These are phyloP conservation scores for Simalia tracyae DNA, from an alignment of 2,797 vertebrate species.

Conservation along the genomic window DNA sequence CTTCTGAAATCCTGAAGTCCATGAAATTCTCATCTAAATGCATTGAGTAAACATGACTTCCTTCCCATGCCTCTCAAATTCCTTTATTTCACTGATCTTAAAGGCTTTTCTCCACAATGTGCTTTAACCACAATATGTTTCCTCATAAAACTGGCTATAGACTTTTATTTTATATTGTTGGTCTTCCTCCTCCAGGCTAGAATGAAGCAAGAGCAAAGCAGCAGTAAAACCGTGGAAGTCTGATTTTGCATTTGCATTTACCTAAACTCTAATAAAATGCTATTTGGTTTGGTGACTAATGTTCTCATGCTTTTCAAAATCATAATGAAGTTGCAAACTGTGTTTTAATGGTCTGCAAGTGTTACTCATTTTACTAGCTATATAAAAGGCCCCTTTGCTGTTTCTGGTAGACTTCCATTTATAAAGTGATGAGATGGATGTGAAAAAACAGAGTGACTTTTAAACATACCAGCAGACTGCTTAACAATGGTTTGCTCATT, in stretches of 20 bases:
- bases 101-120: slow-evolving; percentile 64
- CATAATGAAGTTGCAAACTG: slow-evolving; percentile 62
- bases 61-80: slow-evolving; percentile 36
- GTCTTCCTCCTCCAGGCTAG: slow-evolving; percentile 33
- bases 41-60: slow-evolving; percentile 62
- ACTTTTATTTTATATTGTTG: slow-evolving; percentile 63
- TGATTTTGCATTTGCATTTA: slow-evolving; percentile 11
- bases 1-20: slow-evolving; percentile 59
- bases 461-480: slow-evolving; percentile 26
- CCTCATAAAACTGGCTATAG: slow-evolving; percentile 68
- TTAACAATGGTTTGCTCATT: background rate
- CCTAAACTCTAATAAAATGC: slow-evolving; percentile 65
- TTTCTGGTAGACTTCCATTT: slow-evolving; percentile 48
- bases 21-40: slow-evolving; percentile 63
- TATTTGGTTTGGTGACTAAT: slow-evolving; percentile 61
- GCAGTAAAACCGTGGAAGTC: slow-evolving; percentile 49
- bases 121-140: slow-evolving; percentile 67
- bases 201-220: slow-evolving; percentile 61
- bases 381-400: slow-evolving; percentile 67
- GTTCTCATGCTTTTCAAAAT: slow-evolving; percentile 61
- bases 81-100: slow-evolving; percentile 67
- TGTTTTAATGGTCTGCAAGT: slow-evolving; percentile 65
- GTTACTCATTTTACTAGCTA: slow-evolving; percentile 66
- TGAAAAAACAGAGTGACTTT: slow-evolving; percentile 8
- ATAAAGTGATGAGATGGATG: slow-evolving; percentile 14